A percentile compares a stretch with the other conserved stretches of the same genome.
Conservation (phyloP, 1,140 invertebrate species). For the Diprion similis region DNA sequence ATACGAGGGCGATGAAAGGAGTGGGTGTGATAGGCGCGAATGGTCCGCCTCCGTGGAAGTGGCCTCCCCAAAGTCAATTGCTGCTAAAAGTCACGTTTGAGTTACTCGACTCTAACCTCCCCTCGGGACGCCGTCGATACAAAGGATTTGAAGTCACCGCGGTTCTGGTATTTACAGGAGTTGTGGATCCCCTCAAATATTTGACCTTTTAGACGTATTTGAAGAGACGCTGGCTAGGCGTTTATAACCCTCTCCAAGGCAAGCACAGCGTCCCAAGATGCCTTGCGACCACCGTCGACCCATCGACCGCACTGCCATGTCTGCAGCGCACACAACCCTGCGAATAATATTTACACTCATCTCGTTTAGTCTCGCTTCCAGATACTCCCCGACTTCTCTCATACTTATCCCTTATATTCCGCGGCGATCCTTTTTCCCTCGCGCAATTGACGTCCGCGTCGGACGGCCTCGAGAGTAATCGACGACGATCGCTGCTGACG, state of each 20-base stretch:
- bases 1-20: no score
- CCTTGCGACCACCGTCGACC: neutral
- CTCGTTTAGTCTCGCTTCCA: neutral
- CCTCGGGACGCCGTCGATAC: slow-evolving; percentile 18
- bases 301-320: neutral
- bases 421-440: neutral
- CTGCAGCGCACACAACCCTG: neutral
- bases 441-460: no score
- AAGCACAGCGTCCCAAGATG: no score
- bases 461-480: no score
- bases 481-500: no score
- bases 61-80: neutral
- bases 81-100: neutral
- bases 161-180: slow-evolving; percentile 44
- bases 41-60: no score
- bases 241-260: neutral
- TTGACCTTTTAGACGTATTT: slow-evolving; percentile 55
- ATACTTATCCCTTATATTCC: neutral
- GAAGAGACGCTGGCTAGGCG: slow-evolving; percentile 15
- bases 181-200: slow-evolving; percentile 50
- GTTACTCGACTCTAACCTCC: neutral
- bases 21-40: no score
- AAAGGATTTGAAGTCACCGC: slow-evolving; percentile 40
- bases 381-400: neutral
- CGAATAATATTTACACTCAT: neutral